Conservation (phyloP, 2,888 invertebrate genomes). For the Pristionchus fissidentatus region DNA sequence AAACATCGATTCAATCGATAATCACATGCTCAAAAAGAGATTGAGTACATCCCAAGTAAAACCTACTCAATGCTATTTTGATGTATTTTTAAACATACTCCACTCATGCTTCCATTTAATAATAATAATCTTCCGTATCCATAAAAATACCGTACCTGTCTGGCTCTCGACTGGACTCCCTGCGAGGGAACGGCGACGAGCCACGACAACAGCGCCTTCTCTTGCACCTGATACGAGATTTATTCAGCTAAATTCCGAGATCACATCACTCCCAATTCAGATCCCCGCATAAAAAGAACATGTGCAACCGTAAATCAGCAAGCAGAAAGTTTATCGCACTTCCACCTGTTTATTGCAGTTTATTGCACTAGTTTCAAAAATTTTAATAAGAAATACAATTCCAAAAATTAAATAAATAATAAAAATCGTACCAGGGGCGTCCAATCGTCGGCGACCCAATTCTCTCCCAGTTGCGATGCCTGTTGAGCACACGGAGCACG, state of each 20-base stretch:
- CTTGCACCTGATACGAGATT: constrained; percentile 84
- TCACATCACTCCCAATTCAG: background rate
- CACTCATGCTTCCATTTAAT: too few species aligned
- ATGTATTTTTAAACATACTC: too few species aligned
- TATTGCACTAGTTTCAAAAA: background rate
- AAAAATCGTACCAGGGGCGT: constrained; percentile 79
- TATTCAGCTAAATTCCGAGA: too few species aligned
- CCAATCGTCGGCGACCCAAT: constrained; percentile 83
- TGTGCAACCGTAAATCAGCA: background rate
- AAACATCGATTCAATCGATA: background rate
- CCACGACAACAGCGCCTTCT: constrained; percentile 96
- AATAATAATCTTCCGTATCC: too few species aligned
- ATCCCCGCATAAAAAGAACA: background rate
- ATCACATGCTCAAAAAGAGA: background rate
- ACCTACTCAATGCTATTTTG: constrained; percentile 85
- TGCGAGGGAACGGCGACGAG: constrained; percentile 96
- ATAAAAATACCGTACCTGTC: constrained; percentile 80
- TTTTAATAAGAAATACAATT: background rate
- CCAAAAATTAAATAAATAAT: background rate
- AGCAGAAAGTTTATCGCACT: background rate
- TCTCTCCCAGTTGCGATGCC: constrained; percentile 97
- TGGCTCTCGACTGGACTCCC: constrained; percentile 92
- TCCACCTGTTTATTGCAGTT: background rate
- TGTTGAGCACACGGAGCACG: constrained; percentile 98
- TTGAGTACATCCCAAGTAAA: background rate